Conservation (phyloP, 30 jellyfish, hydroid and myxozoan species). For the Aurelia sp. region DNA sequence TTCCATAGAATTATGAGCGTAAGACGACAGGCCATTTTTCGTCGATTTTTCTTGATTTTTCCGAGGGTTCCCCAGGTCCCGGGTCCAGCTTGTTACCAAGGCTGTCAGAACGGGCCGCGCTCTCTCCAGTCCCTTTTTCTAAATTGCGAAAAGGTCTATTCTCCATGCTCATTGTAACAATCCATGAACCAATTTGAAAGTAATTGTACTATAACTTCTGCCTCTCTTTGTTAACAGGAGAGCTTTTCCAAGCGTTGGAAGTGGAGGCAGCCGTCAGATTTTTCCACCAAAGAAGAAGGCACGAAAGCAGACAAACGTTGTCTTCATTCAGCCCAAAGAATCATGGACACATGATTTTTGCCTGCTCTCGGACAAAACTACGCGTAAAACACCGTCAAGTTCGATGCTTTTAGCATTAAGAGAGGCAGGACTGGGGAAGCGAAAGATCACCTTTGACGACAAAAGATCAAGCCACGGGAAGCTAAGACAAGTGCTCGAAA, state of each 20-base stretch:
- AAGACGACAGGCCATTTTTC: too few species aligned
- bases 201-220: too few species aligned
- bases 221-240: conserved; percentile 1
- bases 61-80: too few species aligned
- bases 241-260: conserved; percentile 52
- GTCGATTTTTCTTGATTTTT: too few species aligned
- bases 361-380: conserved; percentile 9
- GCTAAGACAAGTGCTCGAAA: conserved; percentile 41
- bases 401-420: neutral
- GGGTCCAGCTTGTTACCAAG: too few species aligned
- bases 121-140: too few species aligned
- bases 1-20: too few species aligned
- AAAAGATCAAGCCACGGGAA: conserved; percentile 26
- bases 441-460: conserved; percentile 14
- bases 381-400: conserved; percentile 15
- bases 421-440: conserved; percentile 42
- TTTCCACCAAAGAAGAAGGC: conserved; percentile 20
- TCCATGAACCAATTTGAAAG: too few species aligned
- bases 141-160: too few species aligned
- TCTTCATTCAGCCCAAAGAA: conserved; percentile 41
- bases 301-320: neutral
- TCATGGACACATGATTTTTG: conserved; percentile 62
- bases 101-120: too few species aligned
- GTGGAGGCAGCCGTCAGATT: conserved; percentile 19
- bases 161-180: too few species aligned